Evolutionary conservation across 2,113 vertebrate genomes (phyloP).

Genomic region (Puntigrus tetrazona): DNA sequence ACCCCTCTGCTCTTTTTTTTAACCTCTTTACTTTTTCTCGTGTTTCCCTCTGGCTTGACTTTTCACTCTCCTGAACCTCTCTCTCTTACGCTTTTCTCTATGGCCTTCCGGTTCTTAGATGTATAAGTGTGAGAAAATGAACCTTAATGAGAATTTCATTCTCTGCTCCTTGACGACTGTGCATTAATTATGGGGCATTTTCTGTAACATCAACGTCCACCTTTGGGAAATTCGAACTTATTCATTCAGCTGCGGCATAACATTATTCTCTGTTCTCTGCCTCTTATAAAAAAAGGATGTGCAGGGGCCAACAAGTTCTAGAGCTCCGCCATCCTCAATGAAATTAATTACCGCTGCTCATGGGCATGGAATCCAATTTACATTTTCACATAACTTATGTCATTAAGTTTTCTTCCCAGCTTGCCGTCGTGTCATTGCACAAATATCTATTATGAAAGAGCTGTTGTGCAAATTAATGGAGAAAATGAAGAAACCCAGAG

Average conservation of each 20-base stretch:
- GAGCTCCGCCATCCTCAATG: slow-evolving; percentile 30
- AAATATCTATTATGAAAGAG: slow-evolving; percentile 40
- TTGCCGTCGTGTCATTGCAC: slow-evolving; percentile 19
- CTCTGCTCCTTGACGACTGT: slow-evolving; percentile 1
- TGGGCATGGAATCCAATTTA: slow-evolving; percentile 45
- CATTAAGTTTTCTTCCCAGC: slow-evolving; percentile 48
- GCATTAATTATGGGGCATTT: slow-evolving; percentile 28
- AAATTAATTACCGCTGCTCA: slow-evolving; percentile 51
- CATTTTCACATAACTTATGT: slow-evolving; percentile 52
- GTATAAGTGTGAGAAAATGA: neutral
- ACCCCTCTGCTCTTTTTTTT: neutral
- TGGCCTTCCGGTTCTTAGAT: neutral
- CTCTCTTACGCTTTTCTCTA: neutral
- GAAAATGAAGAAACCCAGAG: slow-evolving; percentile 23
- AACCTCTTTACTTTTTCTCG: neutral
- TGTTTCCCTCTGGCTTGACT: neutral
- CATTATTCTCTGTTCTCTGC: slow-evolving; percentile 32
- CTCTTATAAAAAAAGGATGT: slow-evolving; percentile 36
- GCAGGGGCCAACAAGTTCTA: slow-evolving; percentile 6
- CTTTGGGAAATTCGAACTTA: slow-evolving; percentile 44
- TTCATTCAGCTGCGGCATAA: slow-evolving; percentile 28
- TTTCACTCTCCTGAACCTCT: neutral
- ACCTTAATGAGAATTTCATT: slow-evolving; percentile 40
- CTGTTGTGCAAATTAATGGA: slow-evolving; percentile 40
- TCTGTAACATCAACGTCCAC: slow-evolving; percentile 19